These are phyloP conservation scores for Etheostoma nigrum DNA, from an alignment of 2,797 vertebrate genomes.

Conservation along the genomic window DNA sequence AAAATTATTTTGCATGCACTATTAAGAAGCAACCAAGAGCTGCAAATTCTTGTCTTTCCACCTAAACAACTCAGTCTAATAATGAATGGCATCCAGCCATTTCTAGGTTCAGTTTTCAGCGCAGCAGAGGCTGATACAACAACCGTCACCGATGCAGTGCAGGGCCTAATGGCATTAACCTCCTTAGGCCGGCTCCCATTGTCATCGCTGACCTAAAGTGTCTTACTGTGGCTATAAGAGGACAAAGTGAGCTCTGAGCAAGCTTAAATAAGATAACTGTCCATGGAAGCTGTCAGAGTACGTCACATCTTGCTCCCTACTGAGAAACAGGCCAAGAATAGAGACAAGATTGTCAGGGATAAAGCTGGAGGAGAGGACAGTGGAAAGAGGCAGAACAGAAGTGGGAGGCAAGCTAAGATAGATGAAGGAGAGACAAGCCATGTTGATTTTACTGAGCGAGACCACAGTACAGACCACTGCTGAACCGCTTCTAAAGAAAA, in stretches of 20 bases:
- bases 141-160: constrained; percentile 31
- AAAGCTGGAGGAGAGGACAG: constrained; percentile 63
- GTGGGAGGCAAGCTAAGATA: constrained; percentile 65
- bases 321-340: constrained; percentile 76
- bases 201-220: constrained; percentile 51
- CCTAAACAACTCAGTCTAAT: constrained; percentile 14
- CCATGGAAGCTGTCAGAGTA: constrained; percentile 63
- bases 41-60: not conserved
- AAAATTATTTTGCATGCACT: not conserved
- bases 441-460: constrained; percentile 50
- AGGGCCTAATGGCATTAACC: constrained; percentile 70
- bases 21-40: not conserved
- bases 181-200: constrained; percentile 43
- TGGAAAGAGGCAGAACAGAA: constrained; percentile 58
- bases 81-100: constrained; percentile 41
- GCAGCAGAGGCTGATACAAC: constrained; percentile 47
- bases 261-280: constrained; percentile 77
- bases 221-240: constrained; percentile 57
- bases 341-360: constrained; percentile 75
- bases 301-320: constrained; percentile 68
- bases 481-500: constrained; percentile 1
- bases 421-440: constrained; percentile 49
- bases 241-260: constrained; percentile 61
- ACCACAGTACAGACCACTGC: constrained; percentile 37
- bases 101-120: constrained; percentile 45